Evolutionary conservation across 2,113 vertebrate species (phyloP).

Genomic region (Lutjanus erythropterus): DNA sequence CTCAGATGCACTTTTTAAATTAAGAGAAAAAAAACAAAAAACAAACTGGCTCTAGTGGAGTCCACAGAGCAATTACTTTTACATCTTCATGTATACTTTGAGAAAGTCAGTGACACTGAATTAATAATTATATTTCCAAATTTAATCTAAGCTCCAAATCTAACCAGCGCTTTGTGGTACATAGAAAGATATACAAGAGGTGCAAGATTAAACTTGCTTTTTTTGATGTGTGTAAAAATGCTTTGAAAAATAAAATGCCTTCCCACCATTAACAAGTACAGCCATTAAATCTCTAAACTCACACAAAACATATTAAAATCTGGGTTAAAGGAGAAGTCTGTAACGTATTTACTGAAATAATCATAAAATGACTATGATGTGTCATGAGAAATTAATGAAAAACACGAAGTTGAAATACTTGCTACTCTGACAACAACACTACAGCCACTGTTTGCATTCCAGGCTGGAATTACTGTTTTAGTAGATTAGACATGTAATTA

Average conservation of each 20-base stretch:
- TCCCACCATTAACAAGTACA: not conserved
- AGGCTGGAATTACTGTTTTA: too few species aligned
- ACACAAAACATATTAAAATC: not conserved
- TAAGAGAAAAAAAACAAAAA: not conserved
- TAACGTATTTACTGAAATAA: too few species aligned
- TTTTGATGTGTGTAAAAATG: too few species aligned
- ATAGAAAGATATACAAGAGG: not conserved
- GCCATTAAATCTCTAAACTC: not conserved
- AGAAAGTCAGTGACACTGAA: not conserved
- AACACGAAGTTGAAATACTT: too few species aligned
- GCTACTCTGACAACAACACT: too few species aligned
- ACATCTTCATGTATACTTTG: not conserved
- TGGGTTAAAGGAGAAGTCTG: too few species aligned
- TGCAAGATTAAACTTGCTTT: not conserved
- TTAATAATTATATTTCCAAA: not conserved
- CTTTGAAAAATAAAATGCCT: not conserved
- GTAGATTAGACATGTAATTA: too few species aligned
- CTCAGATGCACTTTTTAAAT: conserved; percentile 11
- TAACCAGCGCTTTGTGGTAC: not conserved
- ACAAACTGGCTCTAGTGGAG: not conserved
- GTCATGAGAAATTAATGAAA: too few species aligned
- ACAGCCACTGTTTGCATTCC: too few species aligned
- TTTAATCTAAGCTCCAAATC: not conserved
- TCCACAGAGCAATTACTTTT: not conserved
- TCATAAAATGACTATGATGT: too few species aligned